These are phyloP conservation scores for Omphaloscelis lunosa DNA, from an alignment of 2,888 invertebrate genomes.

Conservation along the genomic window DNA sequence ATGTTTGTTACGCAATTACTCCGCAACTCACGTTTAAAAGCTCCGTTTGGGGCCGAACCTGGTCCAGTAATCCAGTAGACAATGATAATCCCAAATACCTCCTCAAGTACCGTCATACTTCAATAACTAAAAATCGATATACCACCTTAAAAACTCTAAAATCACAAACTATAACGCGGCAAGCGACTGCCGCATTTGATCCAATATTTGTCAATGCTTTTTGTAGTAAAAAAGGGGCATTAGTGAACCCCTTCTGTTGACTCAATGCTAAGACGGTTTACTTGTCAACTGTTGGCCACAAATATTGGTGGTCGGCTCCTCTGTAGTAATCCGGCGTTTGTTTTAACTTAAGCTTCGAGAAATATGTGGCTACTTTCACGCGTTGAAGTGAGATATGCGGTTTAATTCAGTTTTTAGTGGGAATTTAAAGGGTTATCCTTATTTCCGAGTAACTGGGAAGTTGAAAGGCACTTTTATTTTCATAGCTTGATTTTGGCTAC, in stretches of 20 bases:
- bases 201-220: conserved; percentile 87
- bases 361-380: conserved; percentile 66
- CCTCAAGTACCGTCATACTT: conserved; percentile 48
- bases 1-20: not conserved
- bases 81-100: conserved; percentile 1
- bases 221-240: conserved; percentile 90
- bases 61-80: conserved; percentile 5
- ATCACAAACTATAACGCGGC: conserved; percentile 61
- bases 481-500: not conserved
- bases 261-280: conserved; percentile 88
- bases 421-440: conserved; percentile 4
- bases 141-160: conserved; percentile 55
- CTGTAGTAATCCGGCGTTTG: conserved; percentile 82
- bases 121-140: conserved; percentile 51
- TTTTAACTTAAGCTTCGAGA: conserved; percentile 54
- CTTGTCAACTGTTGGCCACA: conserved; percentile 85
- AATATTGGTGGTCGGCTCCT: conserved; percentile 88
- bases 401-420: conserved; percentile 43
- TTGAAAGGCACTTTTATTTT: not conserved
- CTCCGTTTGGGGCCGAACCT: not conserved
- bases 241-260: conserved; percentile 90
- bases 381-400: conserved; percentile 54
- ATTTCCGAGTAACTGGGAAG: not conserved
- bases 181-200: conserved; percentile 75
- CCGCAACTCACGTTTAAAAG: not conserved